A percentile compares a stretch with the other conserved stretches of the same genome.
Conservation (phyloP, 2,113 vertebrate genomes). For the Merops nubicus region DNA sequence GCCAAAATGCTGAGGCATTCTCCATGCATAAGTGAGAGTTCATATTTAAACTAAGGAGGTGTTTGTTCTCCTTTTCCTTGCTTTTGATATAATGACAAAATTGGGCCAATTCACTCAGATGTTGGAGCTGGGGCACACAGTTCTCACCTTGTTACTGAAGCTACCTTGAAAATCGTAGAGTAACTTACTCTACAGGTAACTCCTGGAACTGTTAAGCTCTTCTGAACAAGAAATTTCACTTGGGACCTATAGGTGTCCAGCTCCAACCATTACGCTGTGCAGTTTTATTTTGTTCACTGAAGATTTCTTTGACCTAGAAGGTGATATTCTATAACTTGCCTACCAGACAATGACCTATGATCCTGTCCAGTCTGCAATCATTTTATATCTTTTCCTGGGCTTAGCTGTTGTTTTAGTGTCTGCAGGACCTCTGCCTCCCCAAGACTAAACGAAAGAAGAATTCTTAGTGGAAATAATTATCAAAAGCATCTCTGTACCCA, state of each 20-base stretch:
- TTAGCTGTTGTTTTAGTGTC: not conserved
- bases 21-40: fast-evolving
- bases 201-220: not conserved
- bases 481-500: not conserved
- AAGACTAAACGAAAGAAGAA: not conserved
- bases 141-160: not conserved
- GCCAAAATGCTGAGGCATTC: not conserved
- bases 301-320: not conserved
- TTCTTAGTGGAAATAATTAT: not conserved
- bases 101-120: not conserved
- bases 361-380: not conserved
- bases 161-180: not conserved
- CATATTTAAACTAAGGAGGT: not conserved
- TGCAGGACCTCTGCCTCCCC: not conserved
- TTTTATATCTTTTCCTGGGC: constrained; percentile 15
- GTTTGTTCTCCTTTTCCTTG: not conserved
- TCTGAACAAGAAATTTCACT: not conserved
- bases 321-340: not conserved
- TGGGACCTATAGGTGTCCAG: not conserved
- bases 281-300: not conserved
- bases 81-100: not conserved
- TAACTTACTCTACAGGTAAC: not conserved
- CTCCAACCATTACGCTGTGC: not conserved
- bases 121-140: not conserved
- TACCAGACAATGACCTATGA: not conserved